phyloP scores from a whole-genome alignment of 1,140 invertebrate genomes.

The Chelonus insularis region DNA sequence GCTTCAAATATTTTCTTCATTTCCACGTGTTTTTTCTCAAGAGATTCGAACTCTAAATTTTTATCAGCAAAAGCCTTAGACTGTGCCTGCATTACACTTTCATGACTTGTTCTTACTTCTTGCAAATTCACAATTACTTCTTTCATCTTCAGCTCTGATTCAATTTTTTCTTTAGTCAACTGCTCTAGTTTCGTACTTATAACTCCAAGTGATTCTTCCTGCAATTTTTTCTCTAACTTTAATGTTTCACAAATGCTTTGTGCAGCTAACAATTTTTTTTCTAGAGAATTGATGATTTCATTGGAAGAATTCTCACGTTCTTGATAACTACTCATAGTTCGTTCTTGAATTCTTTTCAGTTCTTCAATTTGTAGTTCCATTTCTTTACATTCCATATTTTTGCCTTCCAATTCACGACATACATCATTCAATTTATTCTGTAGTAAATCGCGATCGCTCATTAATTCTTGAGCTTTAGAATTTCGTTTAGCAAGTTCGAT shows the following conservation, averaged over 20 bases:
- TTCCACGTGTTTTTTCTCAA: conserved; percentile 29
- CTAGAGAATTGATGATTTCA: conserved; percentile 27
- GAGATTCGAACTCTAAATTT: conserved; percentile 19
- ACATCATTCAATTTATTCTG: background rate
- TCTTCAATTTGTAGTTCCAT: background rate
- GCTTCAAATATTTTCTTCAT: conserved; percentile 22
- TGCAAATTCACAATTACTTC: conserved; percentile 45
- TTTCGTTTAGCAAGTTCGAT: background rate
- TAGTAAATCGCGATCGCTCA: background rate
- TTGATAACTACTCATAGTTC: background rate
- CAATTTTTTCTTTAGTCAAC: conserved; percentile 36
- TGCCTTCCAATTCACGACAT: background rate
- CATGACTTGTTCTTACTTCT: conserved; percentile 41
- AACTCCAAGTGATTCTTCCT: conserved; percentile 36
- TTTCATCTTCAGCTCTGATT: conserved; percentile 42
- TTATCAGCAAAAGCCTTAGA: conserved; percentile 42
- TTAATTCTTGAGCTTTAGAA: background rate
- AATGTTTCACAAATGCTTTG: conserved; percentile 33
- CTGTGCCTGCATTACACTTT: conserved; percentile 39
- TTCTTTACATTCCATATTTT: background rate
- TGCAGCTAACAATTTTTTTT: conserved; percentile 30
- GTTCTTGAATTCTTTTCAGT: background rate
- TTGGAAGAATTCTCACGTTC: conserved; percentile 11
- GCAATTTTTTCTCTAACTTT: conserved; percentile 38
- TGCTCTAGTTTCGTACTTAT: conserved; percentile 39